These are phyloP conservation scores for Tetrao urogallus DNA, from an alignment of 2,113 vertebrate genomes.

Conservation along the genomic window DNA sequence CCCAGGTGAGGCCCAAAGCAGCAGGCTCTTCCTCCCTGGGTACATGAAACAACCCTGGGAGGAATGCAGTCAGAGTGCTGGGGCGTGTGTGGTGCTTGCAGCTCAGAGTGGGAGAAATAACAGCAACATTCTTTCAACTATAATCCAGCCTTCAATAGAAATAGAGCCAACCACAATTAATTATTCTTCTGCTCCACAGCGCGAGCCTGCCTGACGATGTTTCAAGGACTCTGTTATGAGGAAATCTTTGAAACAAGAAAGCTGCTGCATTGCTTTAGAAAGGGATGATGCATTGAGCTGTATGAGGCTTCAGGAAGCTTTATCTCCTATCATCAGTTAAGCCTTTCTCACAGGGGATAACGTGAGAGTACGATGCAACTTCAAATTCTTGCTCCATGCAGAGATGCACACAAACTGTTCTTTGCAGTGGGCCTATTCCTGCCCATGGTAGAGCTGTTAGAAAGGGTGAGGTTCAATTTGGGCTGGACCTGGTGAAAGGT, in stretches of 20 bases:
- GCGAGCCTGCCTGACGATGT: constrained; percentile 44
- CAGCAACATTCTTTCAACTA: constrained; percentile 2
- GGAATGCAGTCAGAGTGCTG: not conserved
- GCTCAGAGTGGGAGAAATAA: not conserved
- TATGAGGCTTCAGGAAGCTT: not conserved
- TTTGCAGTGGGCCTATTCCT: constrained; percentile 38
- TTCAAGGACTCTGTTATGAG: constrained; percentile 55
- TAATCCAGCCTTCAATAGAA: constrained; percentile 39
- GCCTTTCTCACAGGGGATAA: constrained; percentile 49
- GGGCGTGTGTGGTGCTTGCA: not conserved
- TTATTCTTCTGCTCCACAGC: constrained; percentile 50
- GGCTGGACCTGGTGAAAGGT: constrained; percentile 47
- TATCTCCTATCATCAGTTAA: constrained; percentile 52
- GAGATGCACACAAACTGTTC: constrained; percentile 57
- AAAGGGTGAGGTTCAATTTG: constrained; percentile 13
- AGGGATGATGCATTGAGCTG: constrained; percentile 33
- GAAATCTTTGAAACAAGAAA: constrained; percentile 49
- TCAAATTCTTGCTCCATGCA: constrained; percentile 57
- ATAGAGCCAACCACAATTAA: constrained; percentile 50
- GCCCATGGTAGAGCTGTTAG: not conserved
- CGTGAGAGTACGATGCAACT: constrained; percentile 39
- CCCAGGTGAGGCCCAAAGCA: not conserved
- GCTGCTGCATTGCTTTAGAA: constrained; percentile 62
- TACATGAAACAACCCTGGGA: not conserved
- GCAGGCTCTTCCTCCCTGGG: not conserved